phyloP scores from a whole-genome alignment of 2,797 vertebrate genomes.

The Percopsis omiscomaycus region DNA sequence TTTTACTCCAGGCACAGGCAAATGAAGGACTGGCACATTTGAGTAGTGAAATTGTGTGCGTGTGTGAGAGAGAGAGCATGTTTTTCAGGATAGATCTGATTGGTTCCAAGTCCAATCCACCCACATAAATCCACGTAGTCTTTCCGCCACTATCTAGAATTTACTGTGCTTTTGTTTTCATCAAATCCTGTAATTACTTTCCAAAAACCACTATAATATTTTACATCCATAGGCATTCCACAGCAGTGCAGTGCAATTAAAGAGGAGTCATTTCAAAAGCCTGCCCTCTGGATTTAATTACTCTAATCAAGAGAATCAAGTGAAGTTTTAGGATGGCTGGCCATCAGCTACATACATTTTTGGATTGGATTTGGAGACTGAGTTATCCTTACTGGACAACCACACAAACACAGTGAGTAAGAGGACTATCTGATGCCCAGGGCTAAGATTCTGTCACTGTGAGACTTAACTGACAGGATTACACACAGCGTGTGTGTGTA shows the following conservation, averaged over 20 bases:
- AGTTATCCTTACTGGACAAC: constrained; percentile 25
- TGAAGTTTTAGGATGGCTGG: background rate
- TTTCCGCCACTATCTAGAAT: constrained; percentile 7
- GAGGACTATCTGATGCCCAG: constrained; percentile 8
- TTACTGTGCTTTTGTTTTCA: constrained; percentile 7
- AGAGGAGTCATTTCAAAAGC: constrained; percentile 18
- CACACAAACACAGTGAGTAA: constrained; percentile 11
- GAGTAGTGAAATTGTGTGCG: constrained; percentile 45
- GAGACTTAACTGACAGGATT: constrained; percentile 1
- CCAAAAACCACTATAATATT: constrained; percentile 17
- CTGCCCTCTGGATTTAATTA: constrained; percentile 20
- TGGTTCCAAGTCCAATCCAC: constrained; percentile 19
- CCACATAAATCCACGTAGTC: constrained; percentile 12
- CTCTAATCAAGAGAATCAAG: constrained; percentile 17
- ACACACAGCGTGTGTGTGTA: constrained; percentile 11
- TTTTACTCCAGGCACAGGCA: constrained; percentile 34
- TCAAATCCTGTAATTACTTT: constrained; percentile 34
- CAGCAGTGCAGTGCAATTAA: constrained; percentile 16
- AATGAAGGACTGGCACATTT: constrained; percentile 50
- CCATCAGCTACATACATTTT: constrained; percentile 17
- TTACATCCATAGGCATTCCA: constrained; percentile 20
- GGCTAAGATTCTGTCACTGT: constrained; percentile 5
- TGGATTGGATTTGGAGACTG: constrained; percentile 25
- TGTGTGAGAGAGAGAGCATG: constrained; percentile 3
- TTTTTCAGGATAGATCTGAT: constrained; percentile 13